phyloP scores from a whole-genome alignment of 2,888 invertebrate genomes.

The Plagodis pulveraria region DNA sequence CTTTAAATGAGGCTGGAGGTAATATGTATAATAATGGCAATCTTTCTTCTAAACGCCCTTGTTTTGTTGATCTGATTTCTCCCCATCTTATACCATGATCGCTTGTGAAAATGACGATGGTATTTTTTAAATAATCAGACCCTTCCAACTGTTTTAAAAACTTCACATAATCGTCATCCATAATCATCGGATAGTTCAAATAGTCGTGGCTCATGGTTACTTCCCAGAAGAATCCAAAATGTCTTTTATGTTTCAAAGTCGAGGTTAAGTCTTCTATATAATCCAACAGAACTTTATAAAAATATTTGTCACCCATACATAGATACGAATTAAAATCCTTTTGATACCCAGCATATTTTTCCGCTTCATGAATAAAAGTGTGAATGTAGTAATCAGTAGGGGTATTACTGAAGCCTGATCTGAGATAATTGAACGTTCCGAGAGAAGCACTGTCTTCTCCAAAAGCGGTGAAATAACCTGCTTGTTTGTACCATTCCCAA shows the following conservation, averaged over 20 bases:
- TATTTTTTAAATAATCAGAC: slow-evolving; percentile 86
- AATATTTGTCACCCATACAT: slow-evolving; percentile 89
- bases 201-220: slow-evolving; percentile 93
- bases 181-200: slow-evolving; percentile 90
- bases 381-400: slow-evolving; percentile 95
- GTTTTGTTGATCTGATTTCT: slow-evolving; percentile 91
- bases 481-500: slow-evolving; percentile 91
- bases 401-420: slow-evolving; percentile 89
- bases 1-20: slow-evolving; percentile 89
- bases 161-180: slow-evolving; percentile 87
- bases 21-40: slow-evolving; percentile 91
- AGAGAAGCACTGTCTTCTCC: slow-evolving; percentile 93
- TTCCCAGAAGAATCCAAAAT: slow-evolving; percentile 94
- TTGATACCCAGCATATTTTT: slow-evolving; percentile 87
- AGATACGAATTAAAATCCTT: slow-evolving; percentile 87
- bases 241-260: slow-evolving; percentile 83
- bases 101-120: slow-evolving; percentile 90
- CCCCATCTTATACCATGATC: slow-evolving; percentile 97
- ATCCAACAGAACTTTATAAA: slow-evolving; percentile 89
- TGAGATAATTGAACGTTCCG: slow-evolving; percentile 92
- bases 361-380: slow-evolving; percentile 89
- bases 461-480: slow-evolving; percentile 91
- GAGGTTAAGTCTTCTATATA: slow-evolving; percentile 88
- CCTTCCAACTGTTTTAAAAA: slow-evolving; percentile 84
- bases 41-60: slow-evolving; percentile 94